Conservation (phyloP, 2,113 vertebrate species). For the Cromileptes altivelis region DNA sequence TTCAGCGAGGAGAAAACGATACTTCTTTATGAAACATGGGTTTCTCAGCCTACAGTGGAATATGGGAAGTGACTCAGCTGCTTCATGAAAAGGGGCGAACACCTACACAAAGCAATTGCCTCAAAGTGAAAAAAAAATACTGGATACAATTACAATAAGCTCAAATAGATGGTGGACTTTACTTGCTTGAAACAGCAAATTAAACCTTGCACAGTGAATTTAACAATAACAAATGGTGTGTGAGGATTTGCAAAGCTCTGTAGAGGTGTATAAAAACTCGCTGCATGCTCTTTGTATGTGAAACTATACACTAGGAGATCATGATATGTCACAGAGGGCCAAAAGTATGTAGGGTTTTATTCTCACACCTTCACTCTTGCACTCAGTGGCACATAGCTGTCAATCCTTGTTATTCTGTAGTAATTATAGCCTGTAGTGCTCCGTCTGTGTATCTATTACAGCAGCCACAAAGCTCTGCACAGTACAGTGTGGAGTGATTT, state of each 20-base stretch:
- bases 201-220: neutral
- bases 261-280: neutral
- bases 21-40: neutral
- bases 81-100: neutral
- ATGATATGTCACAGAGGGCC: neutral
- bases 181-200: neutral
- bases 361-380: conserved; percentile 26
- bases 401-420: conserved; percentile 3
- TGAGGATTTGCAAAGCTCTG: neutral
- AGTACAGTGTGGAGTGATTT: neutral
- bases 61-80: conserved; percentile 46
- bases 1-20: conserved; percentile 1
- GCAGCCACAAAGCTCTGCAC: neutral
- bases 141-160: neutral
- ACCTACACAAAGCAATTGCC: neutral
- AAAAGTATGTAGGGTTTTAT: neutral
- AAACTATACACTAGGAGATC: neutral
- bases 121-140: conserved; percentile 3
- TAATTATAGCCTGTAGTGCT: neutral
- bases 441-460: neutral
- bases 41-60: conserved; percentile 13
- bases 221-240: neutral
- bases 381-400: neutral
- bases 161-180: neutral
- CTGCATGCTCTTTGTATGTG: neutral